Conservation (phyloP, 2,888 invertebrate genomes). For the Ophion slaviceki region DNA sequence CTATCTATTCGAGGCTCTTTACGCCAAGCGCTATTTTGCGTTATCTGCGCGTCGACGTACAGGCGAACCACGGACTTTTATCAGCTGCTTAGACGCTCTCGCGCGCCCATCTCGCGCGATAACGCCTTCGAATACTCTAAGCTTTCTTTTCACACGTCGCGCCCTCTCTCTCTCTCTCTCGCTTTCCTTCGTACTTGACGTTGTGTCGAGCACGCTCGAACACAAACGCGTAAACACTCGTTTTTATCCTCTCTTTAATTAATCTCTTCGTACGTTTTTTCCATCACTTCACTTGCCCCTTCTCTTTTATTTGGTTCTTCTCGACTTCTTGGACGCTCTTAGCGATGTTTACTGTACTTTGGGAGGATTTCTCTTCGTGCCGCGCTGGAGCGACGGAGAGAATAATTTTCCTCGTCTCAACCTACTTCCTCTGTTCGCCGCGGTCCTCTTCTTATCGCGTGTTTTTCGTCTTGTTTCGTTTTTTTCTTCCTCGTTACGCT, state of each 20-base stretch:
- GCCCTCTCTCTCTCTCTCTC: constrained; percentile 28
- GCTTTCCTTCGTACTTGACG: not conserved
- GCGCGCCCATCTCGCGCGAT: constrained; percentile 64
- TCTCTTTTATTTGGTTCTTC: constrained; percentile 10
- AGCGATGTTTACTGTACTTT: constrained; percentile 11
- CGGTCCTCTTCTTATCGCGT: constrained; percentile 34
- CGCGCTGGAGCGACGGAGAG: constrained; percentile 1
- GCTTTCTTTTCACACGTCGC: constrained; percentile 64
- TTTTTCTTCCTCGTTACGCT: constrained; percentile 51
- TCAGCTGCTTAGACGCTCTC: constrained; percentile 81
- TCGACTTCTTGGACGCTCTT: constrained; percentile 22
- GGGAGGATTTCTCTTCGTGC: constrained; percentile 50
- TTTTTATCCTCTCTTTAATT: constrained; percentile 41
- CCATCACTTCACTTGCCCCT: not conserved
- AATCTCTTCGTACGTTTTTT: constrained; percentile 28
- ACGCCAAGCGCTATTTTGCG: constrained; percentile 78
- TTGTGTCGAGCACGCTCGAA: not conserved
- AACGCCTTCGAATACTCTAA: constrained; percentile 55
- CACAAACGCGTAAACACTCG: not conserved
- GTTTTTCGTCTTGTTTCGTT: constrained; percentile 35
- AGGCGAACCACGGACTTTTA: constrained; percentile 79
- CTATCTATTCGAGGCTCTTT: constrained; percentile 81
- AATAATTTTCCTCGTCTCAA: constrained; percentile 57
- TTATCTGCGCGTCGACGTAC: constrained; percentile 79
- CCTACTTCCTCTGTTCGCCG: constrained; percentile 42